phyloP scores from a whole-genome alignment of 2,113 vertebrate species.

The Nothocercus julius region DNA sequence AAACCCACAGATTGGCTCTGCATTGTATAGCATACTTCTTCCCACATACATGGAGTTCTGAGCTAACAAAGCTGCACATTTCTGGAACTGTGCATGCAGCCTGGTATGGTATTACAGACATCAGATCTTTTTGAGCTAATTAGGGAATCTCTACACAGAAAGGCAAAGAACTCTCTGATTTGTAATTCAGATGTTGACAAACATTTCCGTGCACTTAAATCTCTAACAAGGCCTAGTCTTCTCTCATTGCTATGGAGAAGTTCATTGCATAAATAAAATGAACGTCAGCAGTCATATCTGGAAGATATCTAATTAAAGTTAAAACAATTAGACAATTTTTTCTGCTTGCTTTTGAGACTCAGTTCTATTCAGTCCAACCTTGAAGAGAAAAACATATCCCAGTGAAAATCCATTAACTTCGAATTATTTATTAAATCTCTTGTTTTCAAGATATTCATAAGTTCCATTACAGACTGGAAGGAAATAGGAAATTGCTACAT shows the following conservation, averaged over 20 bases:
- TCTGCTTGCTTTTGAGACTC: neutral
- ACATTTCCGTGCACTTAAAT: neutral
- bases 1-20: neutral
- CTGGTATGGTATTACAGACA: neutral
- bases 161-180: neutral
- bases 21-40: neutral
- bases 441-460: neutral
- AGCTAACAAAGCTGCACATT: neutral
- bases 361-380: neutral
- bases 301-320: no score
- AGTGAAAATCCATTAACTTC: neutral
- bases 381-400: neutral
- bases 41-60: neutral
- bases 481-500: neutral
- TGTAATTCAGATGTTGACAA: neutral
- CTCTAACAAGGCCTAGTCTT: neutral
- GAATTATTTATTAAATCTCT: neutral
- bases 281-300: neutral
- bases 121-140: neutral
- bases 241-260: neutral
- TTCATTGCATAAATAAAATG: neutral
- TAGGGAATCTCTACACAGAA: neutral
- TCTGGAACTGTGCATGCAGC: neutral
- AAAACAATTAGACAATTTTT: neutral
- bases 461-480: neutral